Evolutionary conservation across 2,888 invertebrate genomes (phyloP).

Genomic region (Lissocephala sabroskyi): DNA sequence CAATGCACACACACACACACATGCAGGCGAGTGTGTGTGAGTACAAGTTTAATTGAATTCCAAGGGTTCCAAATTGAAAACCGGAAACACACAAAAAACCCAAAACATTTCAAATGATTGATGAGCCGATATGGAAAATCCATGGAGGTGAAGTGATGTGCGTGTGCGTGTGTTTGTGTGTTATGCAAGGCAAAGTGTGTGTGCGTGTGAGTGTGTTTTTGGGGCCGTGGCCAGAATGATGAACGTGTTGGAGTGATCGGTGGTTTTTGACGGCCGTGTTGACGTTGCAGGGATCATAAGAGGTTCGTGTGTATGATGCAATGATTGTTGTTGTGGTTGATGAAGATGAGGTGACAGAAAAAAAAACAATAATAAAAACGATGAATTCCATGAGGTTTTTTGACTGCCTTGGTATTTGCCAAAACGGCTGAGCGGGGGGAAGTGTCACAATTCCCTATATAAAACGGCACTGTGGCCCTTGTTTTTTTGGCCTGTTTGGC

Average conservation of each 20-base stretch:
- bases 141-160: slow-evolving; percentile 23
- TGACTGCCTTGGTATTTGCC: slow-evolving; percentile 27
- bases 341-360: slow-evolving; percentile 12
- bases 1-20: slow-evolving; percentile 31
- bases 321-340: slow-evolving; percentile 12
- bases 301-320: slow-evolving; percentile 13
- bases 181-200: slow-evolving; percentile 6
- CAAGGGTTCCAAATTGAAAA: slow-evolving; percentile 31
- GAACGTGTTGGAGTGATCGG: slow-evolving; percentile 9
- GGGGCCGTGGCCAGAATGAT: slow-evolving; percentile 42
- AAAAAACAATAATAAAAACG: slow-evolving; percentile 8
- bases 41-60: slow-evolving; percentile 52
- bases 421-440: no score
- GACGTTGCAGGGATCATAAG: slow-evolving; percentile 25
- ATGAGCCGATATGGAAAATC: slow-evolving; percentile 33
- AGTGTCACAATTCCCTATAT: no score
- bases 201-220: slow-evolving; percentile 16
- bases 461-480: no score
- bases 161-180: slow-evolving; percentile 1
- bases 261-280: slow-evolving; percentile 16
- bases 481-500: no score
- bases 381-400: slow-evolving; percentile 47
- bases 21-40: slow-evolving; percentile 30
- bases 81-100: slow-evolving; percentile 48
- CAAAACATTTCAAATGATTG: slow-evolving; percentile 41